These are phyloP conservation scores for Meles meles DNA, from an alignment of 2,113 vertebrate genomes.

Conservation along the genomic window DNA sequence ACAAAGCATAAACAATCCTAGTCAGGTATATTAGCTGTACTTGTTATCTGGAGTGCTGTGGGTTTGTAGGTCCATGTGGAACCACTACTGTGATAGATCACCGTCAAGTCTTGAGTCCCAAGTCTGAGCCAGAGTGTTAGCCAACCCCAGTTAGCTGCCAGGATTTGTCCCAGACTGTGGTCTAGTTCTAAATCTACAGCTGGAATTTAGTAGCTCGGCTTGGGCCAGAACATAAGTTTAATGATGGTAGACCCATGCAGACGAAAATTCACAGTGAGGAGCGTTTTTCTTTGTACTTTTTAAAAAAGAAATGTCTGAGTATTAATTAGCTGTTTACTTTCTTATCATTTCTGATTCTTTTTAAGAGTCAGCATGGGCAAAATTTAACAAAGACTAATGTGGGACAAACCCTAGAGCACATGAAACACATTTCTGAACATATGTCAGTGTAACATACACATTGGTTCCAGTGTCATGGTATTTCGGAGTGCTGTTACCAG, in stretches of 20 bases:
- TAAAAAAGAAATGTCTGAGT: not conserved
- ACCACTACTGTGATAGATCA: not conserved
- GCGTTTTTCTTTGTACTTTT: not conserved
- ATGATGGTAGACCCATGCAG: not conserved
- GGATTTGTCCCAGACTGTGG: not conserved
- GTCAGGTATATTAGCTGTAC: not conserved
- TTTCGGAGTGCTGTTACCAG: not conserved
- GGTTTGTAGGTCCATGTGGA: not conserved
- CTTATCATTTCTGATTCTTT: not conserved
- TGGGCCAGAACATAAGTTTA: not conserved
- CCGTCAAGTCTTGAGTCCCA: not conserved
- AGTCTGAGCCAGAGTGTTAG: not conserved
- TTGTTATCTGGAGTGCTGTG: not conserved
- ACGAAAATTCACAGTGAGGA: not conserved
- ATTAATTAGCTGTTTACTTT: not conserved
- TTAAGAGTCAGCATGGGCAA: not conserved
- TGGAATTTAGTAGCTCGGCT: not conserved
- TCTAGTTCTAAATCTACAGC: not conserved
- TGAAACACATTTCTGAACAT: not conserved
- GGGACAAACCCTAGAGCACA: not conserved
- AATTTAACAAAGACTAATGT: not conserved
- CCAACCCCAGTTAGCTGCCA: accelerated
- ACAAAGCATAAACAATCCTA: not conserved
- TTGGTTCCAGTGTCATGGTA: not conserved
- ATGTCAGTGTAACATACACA: not conserved